A percentile compares a stretch with the other conserved stretches of the same genome.
Evolutionary conservation across 2,113 vertebrate genomes (phyloP).

Genomic region (Neolamprologus devosi): DNA sequence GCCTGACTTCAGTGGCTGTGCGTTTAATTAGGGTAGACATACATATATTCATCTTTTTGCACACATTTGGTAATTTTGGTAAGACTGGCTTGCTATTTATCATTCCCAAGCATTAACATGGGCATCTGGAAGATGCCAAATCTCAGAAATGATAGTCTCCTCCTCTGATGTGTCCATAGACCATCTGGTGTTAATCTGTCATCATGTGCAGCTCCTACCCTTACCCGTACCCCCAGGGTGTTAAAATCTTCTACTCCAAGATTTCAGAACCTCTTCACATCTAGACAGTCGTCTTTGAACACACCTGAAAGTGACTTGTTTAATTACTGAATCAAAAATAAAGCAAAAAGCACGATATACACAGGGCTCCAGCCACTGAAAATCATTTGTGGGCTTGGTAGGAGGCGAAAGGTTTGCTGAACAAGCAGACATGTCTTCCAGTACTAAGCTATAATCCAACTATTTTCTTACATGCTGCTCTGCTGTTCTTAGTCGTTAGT

Average conservation of each 20-base stretch:
- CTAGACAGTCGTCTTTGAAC: background rate
- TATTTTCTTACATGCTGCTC: background rate
- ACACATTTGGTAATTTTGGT: background rate
- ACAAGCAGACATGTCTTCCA: background rate
- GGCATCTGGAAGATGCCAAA: background rate
- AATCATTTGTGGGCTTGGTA: background rate
- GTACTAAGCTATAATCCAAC: background rate
- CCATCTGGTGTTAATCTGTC: constrained; percentile 35
- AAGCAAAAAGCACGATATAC: background rate
- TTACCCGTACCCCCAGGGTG: background rate
- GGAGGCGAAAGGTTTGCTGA: background rate
- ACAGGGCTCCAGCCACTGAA: background rate
- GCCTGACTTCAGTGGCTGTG: background rate
- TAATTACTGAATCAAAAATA: background rate
- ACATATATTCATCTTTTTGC: background rate
- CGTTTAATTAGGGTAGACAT: background rate
- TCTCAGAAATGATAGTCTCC: background rate
- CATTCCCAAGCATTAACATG: background rate
- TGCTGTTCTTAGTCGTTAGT: background rate
- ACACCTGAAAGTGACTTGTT: background rate
- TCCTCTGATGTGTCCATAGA: constrained; percentile 3
- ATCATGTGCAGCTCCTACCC: background rate
- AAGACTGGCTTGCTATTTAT: background rate
- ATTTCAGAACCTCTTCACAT: background rate
- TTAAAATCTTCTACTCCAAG: background rate